Percentiles rank a stretch among this genome's conserved stretches.
Conservation (phyloP, 2,113 vertebrate species). For the Beaufortia kweichowensis region DNA sequence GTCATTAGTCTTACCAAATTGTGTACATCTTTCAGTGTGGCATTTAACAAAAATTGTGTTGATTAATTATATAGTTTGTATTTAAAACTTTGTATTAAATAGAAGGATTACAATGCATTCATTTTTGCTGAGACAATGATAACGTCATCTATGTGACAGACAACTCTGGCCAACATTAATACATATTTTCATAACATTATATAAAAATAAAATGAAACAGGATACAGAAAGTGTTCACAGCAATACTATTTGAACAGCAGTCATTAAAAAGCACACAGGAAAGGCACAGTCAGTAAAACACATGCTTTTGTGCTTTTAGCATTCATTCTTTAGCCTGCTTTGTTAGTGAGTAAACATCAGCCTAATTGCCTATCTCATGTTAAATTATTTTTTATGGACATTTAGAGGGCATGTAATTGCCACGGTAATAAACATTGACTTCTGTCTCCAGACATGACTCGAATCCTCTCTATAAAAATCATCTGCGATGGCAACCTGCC, state of each 20-base stretch:
- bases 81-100: too few relatives aligned
- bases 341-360: constrained; percentile 61
- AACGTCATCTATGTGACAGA: too few relatives aligned
- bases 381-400: constrained; percentile 72
- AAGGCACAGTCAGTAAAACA: neutral
- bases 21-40: too few relatives aligned
- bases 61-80: too few relatives aligned
- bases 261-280: neutral
- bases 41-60: too few relatives aligned
- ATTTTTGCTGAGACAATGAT: too few relatives aligned
- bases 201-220: too few relatives aligned
- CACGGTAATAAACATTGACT: constrained; percentile 76
- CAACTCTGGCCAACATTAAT: too few relatives aligned
- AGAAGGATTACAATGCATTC: too few relatives aligned
- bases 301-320: constrained; percentile 42
- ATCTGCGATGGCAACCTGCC: constrained; percentile 68
- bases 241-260: neutral
- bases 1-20: too few relatives aligned
- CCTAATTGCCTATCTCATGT: constrained; percentile 68
- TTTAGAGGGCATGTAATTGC: constrained; percentile 68
- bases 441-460: constrained; percentile 69
- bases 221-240: neutral
- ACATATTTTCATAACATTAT: too few relatives aligned
- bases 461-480: constrained; percentile 69
- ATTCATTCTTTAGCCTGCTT: constrained; percentile 46